Evolutionary conservation across 53 echinoderm and acorn worm genomes (phyloP).

Genomic region (Antedon mediterranea): DNA sequence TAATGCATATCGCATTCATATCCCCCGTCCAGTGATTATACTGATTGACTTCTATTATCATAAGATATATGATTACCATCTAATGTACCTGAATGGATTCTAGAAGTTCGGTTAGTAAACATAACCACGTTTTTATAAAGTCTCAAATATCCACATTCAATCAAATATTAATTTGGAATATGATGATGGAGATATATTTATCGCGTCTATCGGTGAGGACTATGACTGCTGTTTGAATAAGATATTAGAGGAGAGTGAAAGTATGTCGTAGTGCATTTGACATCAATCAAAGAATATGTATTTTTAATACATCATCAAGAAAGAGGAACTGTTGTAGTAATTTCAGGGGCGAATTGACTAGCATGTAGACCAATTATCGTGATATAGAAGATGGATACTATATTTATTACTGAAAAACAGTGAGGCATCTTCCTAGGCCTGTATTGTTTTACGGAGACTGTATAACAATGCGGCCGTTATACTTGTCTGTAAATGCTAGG

Average conservation of each 20-base stretch:
- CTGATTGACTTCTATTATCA: not conserved
- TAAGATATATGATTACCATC: not conserved
- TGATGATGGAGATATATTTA: not conserved
- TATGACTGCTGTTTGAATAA: not conserved
- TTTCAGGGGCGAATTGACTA: too few species aligned
- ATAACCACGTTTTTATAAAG: not conserved
- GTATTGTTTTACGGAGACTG: too few species aligned
- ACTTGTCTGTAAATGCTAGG: too few species aligned
- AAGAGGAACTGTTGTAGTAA: too few species aligned
- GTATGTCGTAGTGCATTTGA: too few species aligned
- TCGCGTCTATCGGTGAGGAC: not conserved
- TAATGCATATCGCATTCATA: not conserved
- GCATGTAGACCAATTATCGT: too few species aligned
- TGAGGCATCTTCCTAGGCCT: too few species aligned
- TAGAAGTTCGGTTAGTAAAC: not conserved
- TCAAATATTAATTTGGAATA: not conserved
- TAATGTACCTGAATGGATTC: not conserved
- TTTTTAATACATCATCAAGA: too few species aligned
- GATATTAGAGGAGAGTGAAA: not conserved
- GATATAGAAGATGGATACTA: too few species aligned
- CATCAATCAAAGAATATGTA: too few species aligned
- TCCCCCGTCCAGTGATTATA: not conserved
- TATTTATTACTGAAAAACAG: too few species aligned
- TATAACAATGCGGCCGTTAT: too few species aligned
- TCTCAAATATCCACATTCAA: not conserved